Conservation (phyloP, 2,797 vertebrate genomes). For the Falco rusticolus region DNA sequence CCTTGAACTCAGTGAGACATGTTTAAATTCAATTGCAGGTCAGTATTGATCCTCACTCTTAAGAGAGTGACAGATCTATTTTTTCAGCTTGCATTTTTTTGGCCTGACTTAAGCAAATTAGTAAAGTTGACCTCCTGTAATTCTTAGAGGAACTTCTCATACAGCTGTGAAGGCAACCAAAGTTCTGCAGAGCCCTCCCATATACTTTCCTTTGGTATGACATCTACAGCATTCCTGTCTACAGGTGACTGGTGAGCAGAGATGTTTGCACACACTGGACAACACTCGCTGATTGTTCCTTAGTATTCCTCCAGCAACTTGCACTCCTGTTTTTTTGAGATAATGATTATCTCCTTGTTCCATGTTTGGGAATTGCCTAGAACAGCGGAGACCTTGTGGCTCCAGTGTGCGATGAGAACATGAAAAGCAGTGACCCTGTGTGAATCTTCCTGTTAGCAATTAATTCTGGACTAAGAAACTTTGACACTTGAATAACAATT, state of each 20-base stretch:
- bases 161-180: neutral
- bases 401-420: accelerated
- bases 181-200: neutral
- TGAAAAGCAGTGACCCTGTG: neutral
- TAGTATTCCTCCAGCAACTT: neutral
- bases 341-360: neutral
- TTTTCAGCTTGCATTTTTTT: neutral
- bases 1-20: neutral
- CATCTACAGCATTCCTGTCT: neutral
- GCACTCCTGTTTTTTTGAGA: neutral
- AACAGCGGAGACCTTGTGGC: neutral
- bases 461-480: neutral
- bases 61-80: neutral
- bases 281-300: neutral
- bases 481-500: neutral
- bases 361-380: neutral
- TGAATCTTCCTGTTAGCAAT: neutral
- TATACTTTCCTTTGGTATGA: neutral
- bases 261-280: neutral
- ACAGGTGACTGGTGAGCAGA: neutral
- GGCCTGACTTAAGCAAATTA: neutral
- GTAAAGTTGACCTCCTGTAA: neutral
- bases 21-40: neutral
- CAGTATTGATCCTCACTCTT: neutral
- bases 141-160: neutral